Percentiles rank a stretch among this genome's conserved stretches.
Evolutionary conservation across 2,113 vertebrate species (phyloP).

Genomic region (Dermatemys mawii): DNA sequence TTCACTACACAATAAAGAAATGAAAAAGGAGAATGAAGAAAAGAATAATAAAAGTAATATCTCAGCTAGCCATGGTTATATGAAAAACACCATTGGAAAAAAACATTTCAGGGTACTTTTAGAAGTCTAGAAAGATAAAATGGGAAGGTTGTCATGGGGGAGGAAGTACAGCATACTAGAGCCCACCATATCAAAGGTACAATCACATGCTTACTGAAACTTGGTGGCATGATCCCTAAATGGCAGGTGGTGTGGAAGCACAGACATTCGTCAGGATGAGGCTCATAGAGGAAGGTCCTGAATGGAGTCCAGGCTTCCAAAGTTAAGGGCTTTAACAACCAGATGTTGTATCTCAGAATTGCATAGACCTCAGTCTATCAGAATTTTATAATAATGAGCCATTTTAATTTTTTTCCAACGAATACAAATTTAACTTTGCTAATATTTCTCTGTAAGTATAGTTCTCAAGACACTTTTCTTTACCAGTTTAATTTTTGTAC

Average conservation of each 20-base stretch:
- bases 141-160: neutral
- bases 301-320: neutral
- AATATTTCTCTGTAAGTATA: fast-evolving
- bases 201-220: neutral
- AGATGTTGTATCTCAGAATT: neutral
- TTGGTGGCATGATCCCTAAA: neutral
- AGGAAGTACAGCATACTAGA: neutral
- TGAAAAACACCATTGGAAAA: neutral
- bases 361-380: neutral
- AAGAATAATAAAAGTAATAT: neutral
- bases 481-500: neutral
- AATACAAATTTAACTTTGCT: neutral
- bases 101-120: neutral
- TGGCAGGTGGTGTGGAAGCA: neutral
- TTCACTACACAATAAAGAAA: neutral
- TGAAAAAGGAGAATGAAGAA: neutral
- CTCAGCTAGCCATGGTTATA: neutral
- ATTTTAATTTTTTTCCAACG: neutral
- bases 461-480: neutral
- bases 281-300: neutral
- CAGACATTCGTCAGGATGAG: neutral
- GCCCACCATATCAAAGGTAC: neutral
- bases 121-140: neutral
- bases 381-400: neutral
- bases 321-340: neutral